Evolutionary conservation across 1,140 invertebrate species (phyloP).

Genomic region (Wiebesia pumilae): DNA sequence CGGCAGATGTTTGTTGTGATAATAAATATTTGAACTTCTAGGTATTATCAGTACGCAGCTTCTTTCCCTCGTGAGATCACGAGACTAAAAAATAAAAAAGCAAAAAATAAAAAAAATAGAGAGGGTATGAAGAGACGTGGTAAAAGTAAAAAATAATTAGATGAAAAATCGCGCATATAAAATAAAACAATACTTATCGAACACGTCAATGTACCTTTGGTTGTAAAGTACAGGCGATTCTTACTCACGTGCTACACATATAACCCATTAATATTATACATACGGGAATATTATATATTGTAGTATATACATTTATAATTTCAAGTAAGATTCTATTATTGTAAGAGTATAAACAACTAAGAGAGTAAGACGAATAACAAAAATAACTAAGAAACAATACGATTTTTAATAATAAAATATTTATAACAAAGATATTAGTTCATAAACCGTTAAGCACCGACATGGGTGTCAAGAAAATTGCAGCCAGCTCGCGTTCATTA

Average conservation of each 20-base stretch:
- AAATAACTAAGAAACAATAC: conserved; percentile 60
- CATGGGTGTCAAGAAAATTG: conserved; percentile 3
- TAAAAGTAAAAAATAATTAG: conserved; percentile 11
- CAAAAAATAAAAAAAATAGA: conserved; percentile 45
- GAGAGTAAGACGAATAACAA: conserved; percentile 44
- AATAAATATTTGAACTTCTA: conserved; percentile 66
- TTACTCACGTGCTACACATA: conserved; percentile 43
- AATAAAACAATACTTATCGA: conserved; percentile 51
- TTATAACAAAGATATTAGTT: conserved; percentile 60
- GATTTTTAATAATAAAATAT: conserved; percentile 64
- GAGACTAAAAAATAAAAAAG: conserved; percentile 51
- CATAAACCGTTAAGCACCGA: conserved; percentile 34
- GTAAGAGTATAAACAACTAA: conserved; percentile 47
- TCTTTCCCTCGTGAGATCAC: conserved; percentile 39
- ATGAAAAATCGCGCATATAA: conserved; percentile 11
- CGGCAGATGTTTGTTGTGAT: conserved; percentile 73
- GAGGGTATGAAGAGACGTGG: conserved; percentile 7
- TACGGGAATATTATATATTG: too few species aligned
- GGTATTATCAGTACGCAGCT: conserved; percentile 57
- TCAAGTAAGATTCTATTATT: conserved; percentile 45
- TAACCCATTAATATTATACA: conserved; percentile 4
- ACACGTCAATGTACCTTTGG: conserved; percentile 50
- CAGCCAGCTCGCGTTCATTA: conserved; percentile 29
- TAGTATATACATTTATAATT: conserved; percentile 53
- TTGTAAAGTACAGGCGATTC: conserved; percentile 38